Evolutionary conservation across 1,140 invertebrate species (phyloP).

Genomic region (Mamestra configurata): DNA sequence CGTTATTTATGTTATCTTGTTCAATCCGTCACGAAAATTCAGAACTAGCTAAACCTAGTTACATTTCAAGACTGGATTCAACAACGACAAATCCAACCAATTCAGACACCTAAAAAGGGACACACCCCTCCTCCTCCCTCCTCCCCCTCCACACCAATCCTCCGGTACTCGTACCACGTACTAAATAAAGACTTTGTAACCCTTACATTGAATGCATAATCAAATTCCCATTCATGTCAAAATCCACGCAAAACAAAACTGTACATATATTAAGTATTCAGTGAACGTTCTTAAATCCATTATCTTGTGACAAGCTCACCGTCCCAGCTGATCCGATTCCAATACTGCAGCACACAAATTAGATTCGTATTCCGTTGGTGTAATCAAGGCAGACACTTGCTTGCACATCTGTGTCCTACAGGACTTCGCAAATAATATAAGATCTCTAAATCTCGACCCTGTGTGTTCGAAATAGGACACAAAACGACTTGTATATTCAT

Average conservation of each 20-base stretch:
- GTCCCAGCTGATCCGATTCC: conserved; percentile 67
- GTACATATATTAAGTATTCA: conserved; percentile 57
- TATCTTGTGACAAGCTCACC: conserved; percentile 68
- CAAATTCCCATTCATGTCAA: conserved; percentile 39
- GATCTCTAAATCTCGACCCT: conserved; percentile 55
- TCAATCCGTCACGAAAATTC: too few relatives aligned
- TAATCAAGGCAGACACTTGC: conserved; percentile 79
- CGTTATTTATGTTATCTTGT: too few relatives aligned
- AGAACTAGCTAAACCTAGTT: too few relatives aligned
- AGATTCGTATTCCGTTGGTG: conserved; percentile 78
- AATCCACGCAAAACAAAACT: conserved; percentile 52
- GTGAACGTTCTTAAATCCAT: conserved; percentile 69
- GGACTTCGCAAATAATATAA: conserved; percentile 44
- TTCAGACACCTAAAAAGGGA: background rate
- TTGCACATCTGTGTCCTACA: conserved; percentile 76
- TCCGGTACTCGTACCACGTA: conserved; percentile 1
- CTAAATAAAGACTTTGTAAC: conserved; percentile 1
- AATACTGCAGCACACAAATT: conserved; percentile 71
- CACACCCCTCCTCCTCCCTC: too few relatives aligned
- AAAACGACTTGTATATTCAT: conserved; percentile 33
- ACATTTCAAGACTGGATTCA: too few relatives aligned
- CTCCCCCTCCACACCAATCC: too few relatives aligned
- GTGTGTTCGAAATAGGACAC: conserved; percentile 46
- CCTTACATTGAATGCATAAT: conserved; percentile 43
- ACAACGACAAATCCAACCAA: background rate